A percentile compares a stretch with the other conserved stretches of the same genome.
Conservation (phyloP, 2,888 invertebrate species). For the Bembecia ichneumoniformis region DNA sequence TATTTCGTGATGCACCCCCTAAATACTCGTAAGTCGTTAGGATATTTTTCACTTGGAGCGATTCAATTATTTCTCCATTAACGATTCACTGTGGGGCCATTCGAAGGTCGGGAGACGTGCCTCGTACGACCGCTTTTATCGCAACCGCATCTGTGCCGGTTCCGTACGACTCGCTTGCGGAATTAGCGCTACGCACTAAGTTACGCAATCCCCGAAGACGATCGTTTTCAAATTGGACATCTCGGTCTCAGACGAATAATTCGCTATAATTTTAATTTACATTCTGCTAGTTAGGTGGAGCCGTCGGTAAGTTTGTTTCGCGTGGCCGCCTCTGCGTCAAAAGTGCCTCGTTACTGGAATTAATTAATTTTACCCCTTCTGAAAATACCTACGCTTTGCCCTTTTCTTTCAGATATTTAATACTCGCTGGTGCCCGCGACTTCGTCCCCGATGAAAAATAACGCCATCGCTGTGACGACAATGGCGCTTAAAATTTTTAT, state of each 20-base stretch:
- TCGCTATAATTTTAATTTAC: neutral
- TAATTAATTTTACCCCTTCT: neutral
- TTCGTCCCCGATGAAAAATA: too few species aligned
- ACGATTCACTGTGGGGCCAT: constrained; percentile 7
- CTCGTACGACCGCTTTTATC: neutral
- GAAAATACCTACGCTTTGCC: too few species aligned
- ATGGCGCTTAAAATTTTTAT: too few species aligned
- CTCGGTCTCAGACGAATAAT: neutral
- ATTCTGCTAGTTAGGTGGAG: neutral
- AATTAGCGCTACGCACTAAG: neutral
- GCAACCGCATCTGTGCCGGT: neutral
- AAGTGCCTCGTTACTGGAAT: neutral
- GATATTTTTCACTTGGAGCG: constrained; percentile 19
- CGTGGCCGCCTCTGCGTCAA: neutral
- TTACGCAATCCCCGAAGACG: neutral
- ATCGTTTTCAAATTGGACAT: neutral
- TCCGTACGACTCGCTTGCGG: neutral
- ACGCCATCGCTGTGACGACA: too few species aligned
- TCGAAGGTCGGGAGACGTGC: constrained; percentile 2
- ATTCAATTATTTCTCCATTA: constrained; percentile 28
- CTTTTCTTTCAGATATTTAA: too few species aligned
- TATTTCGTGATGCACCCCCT: constrained; percentile 9
- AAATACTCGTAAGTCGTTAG: constrained; percentile 11
- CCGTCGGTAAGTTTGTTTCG: neutral
- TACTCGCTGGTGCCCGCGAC: too few species aligned